A percentile compares a stretch with the other conserved stretches of the same genome.
These are phyloP conservation scores for Gryon sp. DNA, from an alignment of 1,140 invertebrate genomes.

Conservation along the genomic window DNA sequence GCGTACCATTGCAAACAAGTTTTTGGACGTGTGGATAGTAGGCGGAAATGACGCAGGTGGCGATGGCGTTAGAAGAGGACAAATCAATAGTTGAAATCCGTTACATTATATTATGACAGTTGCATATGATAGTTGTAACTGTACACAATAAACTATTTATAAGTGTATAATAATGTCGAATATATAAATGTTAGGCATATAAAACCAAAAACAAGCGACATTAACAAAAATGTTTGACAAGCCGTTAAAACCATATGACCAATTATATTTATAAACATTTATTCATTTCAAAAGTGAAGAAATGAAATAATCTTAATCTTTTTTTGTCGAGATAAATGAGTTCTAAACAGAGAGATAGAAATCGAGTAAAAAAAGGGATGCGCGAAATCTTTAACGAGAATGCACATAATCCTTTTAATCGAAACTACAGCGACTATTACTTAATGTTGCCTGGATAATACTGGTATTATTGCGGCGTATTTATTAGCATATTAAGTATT, in stretches of 20 bases:
- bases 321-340: background rate
- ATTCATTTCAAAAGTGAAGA: too few species aligned
- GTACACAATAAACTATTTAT: constrained; percentile 23
- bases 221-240: too few species aligned
- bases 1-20: constrained; percentile 28
- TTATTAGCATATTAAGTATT: constrained; percentile 52
- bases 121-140: constrained; percentile 50
- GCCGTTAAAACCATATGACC: too few species aligned
- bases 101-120: constrained; percentile 43
- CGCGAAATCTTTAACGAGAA: constrained; percentile 13
- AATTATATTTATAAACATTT: too few species aligned
- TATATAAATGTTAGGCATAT: constrained; percentile 7
- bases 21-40: constrained; percentile 35
- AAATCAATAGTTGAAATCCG: constrained; percentile 26
- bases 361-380: background rate
- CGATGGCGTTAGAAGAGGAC: constrained; percentile 34
- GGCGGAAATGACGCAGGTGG: constrained; percentile 41
- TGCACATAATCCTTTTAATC: constrained; percentile 13
- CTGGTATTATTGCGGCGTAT: constrained; percentile 16
- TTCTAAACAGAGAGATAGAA: background rate
- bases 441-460: constrained; percentile 28
- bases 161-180: too few species aligned
- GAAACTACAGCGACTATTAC: constrained; percentile 22
- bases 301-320: too few species aligned
- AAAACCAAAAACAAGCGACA: too few species aligned